These are phyloP conservation scores for Alligator sinensis DNA, from an alignment of 2,113 vertebrate genomes.

Conservation along the genomic window DNA sequence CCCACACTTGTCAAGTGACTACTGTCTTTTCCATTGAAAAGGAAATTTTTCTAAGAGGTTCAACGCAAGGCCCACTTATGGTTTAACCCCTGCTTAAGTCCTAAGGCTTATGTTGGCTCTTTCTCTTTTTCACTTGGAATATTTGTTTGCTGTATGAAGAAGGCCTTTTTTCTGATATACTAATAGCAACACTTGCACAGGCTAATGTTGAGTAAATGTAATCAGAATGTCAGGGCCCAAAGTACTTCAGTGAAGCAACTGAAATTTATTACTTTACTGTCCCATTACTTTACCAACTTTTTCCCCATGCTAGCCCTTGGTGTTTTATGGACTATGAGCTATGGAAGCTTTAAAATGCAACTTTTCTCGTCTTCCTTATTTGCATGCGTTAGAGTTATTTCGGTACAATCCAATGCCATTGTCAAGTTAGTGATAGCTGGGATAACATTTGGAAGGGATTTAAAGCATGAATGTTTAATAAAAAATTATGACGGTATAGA, in stretches of 20 bases:
- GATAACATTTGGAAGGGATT: slow-evolving; percentile 53
- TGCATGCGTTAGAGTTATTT: slow-evolving; percentile 29
- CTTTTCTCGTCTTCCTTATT: background rate
- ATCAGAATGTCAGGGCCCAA: background rate
- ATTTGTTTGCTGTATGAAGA: background rate
- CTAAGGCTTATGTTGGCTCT: background rate
- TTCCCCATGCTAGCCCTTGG: background rate
- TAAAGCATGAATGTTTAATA: slow-evolving; percentile 53
- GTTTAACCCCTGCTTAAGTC: background rate
- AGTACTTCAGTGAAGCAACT: background rate
- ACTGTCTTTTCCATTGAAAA: background rate
- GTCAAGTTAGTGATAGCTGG: slow-evolving; percentile 47
- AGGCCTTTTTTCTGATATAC: background rate
- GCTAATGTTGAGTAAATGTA: background rate
- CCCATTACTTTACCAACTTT: slow-evolving; percentile 14
- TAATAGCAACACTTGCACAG: background rate
- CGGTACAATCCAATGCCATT: background rate
- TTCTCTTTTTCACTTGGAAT: background rate
- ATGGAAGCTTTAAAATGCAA: slow-evolving; percentile 5
- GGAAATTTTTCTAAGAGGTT: background rate
- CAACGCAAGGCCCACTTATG: background rate
- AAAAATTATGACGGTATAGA: slow-evolving; percentile 54
- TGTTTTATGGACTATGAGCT: background rate
- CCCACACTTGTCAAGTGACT: background rate
- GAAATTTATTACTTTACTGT: background rate